phyloP scores from a whole-genome alignment of 1,140 invertebrate genomes.

The Micrasema minimum region DNA sequence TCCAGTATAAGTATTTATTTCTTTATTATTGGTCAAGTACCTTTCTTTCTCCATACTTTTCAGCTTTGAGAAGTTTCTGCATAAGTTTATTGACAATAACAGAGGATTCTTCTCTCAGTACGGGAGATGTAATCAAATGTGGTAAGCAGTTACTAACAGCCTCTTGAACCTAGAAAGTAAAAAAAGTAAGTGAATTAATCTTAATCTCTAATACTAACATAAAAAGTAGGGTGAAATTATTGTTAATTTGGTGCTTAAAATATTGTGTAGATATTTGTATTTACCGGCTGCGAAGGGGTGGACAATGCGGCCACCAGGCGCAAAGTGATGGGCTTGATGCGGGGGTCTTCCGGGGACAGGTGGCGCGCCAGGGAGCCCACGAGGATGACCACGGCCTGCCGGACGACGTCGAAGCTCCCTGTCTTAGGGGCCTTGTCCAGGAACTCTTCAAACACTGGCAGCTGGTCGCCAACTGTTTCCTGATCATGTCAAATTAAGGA shows the following conservation, averaged over 20 bases:
- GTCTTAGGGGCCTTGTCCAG: conserved; percentile 91
- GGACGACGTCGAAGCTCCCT: conserved; percentile 89
- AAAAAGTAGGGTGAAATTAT: too few relatives aligned
- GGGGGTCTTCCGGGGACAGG: conserved; percentile 88
- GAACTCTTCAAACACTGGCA: conserved; percentile 92
- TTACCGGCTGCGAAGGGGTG: conserved; percentile 95
- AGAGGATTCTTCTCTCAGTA: conserved; percentile 90
- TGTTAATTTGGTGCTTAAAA: too few relatives aligned
- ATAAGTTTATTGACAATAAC: conserved; percentile 89
- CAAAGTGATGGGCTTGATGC: conserved; percentile 92
- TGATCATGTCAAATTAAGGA: conserved; percentile 40
- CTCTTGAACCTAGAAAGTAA: conserved; percentile 85
- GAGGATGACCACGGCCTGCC: conserved; percentile 95
- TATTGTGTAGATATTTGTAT: background rate
- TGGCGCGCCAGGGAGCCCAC: conserved; percentile 97
- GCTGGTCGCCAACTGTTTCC: conserved; percentile 76
- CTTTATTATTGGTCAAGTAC: conserved; percentile 52
- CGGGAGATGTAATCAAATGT: conserved; percentile 83
- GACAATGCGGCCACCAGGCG: conserved; percentile 91
- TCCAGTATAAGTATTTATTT: too few relatives aligned
- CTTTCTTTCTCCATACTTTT: conserved; percentile 96
- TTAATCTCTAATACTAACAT: too few relatives aligned
- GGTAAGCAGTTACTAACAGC: conserved; percentile 97
- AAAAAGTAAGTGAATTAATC: too few relatives aligned
- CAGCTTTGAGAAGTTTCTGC: conserved; percentile 88